Evolutionary conservation across 1,140 invertebrate genomes (phyloP).

Genomic region (Aphelinus atriplicis): DNA sequence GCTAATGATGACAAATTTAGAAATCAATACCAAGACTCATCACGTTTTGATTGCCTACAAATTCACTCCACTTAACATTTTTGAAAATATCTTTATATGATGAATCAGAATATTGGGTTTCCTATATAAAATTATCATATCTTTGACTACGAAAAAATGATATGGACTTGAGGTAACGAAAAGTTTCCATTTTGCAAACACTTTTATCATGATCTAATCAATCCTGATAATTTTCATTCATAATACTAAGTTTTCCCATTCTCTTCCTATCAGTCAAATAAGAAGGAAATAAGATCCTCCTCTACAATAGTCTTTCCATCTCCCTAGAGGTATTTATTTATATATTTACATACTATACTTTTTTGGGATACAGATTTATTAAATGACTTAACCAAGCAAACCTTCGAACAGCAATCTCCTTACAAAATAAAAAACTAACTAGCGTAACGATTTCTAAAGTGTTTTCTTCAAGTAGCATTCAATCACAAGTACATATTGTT

Average conservation of each 20-base stretch:
- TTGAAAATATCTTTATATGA: too few species aligned
- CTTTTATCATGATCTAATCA: slow-evolving; percentile 1
- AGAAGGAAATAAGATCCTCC: slow-evolving; percentile 35
- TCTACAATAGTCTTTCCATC: slow-evolving; percentile 42
- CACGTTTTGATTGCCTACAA: too few species aligned
- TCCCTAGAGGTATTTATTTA: slow-evolving; percentile 39
- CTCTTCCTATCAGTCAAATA: slow-evolving; percentile 26
- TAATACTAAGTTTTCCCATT: slow-evolving; percentile 22
- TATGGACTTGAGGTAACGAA: slow-evolving; percentile 5
- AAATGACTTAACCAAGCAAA: slow-evolving; percentile 16
- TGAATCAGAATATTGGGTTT: too few species aligned
- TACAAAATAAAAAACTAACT: slow-evolving; percentile 36
- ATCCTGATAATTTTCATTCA: slow-evolving; percentile 11
- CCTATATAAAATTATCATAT: too few species aligned
- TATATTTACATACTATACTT: slow-evolving; percentile 38
- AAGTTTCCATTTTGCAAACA: slow-evolving; percentile 9
- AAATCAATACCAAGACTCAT: too few species aligned
- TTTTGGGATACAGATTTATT: slow-evolving; percentile 19
- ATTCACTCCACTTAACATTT: too few species aligned
- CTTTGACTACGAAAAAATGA: too few species aligned
- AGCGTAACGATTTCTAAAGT: slow-evolving; percentile 40
- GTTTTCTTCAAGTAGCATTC: slow-evolving; percentile 26
- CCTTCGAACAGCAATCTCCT: slow-evolving; percentile 38
- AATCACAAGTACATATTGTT: slow-evolving; percentile 41
- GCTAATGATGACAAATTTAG: too few species aligned